A percentile compares a stretch with the other conserved stretches of the same genome.
Evolutionary conservation across 2,888 invertebrate genomes (phyloP).

Genomic region (Calliphora vomitoria): DNA sequence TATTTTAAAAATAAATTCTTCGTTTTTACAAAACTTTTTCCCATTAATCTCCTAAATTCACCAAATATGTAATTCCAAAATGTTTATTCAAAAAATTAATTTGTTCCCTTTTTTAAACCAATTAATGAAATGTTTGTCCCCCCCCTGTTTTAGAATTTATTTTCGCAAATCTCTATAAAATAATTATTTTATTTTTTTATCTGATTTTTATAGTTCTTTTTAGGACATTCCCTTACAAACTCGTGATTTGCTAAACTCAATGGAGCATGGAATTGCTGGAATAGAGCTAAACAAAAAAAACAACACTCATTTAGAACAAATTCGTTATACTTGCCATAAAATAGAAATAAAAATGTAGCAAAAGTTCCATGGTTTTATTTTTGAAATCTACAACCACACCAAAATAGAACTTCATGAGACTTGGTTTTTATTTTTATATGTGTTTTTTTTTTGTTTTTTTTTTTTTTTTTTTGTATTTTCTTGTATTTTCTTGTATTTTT

Average conservation of each 20-base stretch:
- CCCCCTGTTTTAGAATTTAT: too few species aligned
- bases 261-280: neutral
- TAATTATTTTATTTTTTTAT: neutral
- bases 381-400: neutral
- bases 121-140: too few species aligned
- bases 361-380: neutral
- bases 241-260: conserved; percentile 1
- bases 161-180: neutral
- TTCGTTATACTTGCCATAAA: conserved; percentile 9
- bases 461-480: too few species aligned
- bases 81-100: too few species aligned
- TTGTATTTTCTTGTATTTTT: too few species aligned
- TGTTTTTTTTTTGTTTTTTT: neutral
- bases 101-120: too few species aligned
- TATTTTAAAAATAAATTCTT: too few species aligned
- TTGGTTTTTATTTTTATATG: neutral
- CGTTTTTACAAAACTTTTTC: too few species aligned
- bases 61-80: too few species aligned
- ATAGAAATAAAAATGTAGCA: conserved; percentile 2
- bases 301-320: neutral
- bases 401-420: neutral
- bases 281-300: neutral
- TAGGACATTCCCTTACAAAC: neutral
- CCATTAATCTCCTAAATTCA: too few species aligned
- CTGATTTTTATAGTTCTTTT: neutral